Conservation (phyloP, 2,888 invertebrate species). For the Dynastes hyllus region DNA sequence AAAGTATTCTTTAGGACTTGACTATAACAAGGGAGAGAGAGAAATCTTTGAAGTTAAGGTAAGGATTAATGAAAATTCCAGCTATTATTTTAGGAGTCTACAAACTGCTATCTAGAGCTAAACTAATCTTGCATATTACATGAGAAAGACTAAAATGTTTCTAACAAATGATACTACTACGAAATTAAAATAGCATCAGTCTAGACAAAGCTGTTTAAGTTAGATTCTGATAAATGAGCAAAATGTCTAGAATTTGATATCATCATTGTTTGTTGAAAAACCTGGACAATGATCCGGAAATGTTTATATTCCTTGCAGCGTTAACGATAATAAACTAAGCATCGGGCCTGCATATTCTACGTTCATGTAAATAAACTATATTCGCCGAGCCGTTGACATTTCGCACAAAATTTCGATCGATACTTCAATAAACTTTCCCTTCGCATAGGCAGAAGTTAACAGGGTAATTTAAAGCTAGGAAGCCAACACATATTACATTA, state of each 20-base stretch:
- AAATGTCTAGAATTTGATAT: not conserved
- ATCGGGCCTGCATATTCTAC: not conserved
- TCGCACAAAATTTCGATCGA: constrained; percentile 4
- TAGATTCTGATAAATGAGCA: too few relatives aligned
- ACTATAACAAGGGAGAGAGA: too few relatives aligned
- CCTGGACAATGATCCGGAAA: constrained; percentile 6
- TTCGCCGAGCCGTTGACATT: not conserved
- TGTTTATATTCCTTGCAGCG: not conserved
- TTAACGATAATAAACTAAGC: constrained; percentile 12
- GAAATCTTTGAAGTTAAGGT: too few relatives aligned
- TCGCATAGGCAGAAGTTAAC: not conserved
- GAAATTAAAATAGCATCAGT: too few relatives aligned
- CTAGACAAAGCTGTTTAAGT: too few relatives aligned
- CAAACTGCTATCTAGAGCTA: too few relatives aligned
- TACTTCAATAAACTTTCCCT: constrained; percentile 10
- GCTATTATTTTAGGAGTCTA: too few relatives aligned
- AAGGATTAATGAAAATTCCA: too few relatives aligned
- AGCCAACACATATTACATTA: not conserved
- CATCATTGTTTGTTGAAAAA: constrained; percentile 10
- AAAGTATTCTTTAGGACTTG: too few relatives aligned
- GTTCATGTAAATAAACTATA: constrained; percentile 32
- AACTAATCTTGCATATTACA: too few relatives aligned
- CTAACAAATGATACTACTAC: too few relatives aligned
- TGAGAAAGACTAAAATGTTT: too few relatives aligned
- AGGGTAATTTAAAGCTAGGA: constrained; percentile 1